phyloP scores from a whole-genome alignment of 2,113 vertebrate genomes.

The Chaenocephalus aceratus region DNA sequence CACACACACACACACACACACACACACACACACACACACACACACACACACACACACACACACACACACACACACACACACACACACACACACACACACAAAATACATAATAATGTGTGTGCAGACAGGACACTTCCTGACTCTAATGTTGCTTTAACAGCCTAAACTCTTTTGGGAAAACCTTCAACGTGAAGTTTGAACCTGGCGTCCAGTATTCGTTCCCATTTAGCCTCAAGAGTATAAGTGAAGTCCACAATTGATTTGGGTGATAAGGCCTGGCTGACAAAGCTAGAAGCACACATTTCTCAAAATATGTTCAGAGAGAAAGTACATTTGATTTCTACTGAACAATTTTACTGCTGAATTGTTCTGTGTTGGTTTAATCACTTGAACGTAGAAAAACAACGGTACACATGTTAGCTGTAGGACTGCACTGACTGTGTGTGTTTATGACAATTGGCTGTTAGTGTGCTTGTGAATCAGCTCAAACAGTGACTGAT shows the following conservation, averaged over 20 bases:
- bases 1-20: too few relatives aligned
- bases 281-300: not conserved
- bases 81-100: too few relatives aligned
- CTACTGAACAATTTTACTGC: not conserved
- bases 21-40: too few relatives aligned
- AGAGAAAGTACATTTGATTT: not conserved
- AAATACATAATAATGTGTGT: not conserved
- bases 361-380: not conserved
- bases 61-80: too few relatives aligned
- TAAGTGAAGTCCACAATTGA: too few relatives aligned
- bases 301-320: not conserved
- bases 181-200: not conserved
- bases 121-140: too few relatives aligned
- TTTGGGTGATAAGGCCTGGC: not conserved
- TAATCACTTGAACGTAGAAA: too few relatives aligned
- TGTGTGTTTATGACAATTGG: too few relatives aligned
- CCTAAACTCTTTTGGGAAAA: not conserved
- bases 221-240: not conserved
- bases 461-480: too few relatives aligned
- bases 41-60: too few relatives aligned
- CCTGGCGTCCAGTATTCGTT: not conserved
- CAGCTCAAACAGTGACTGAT: too few relatives aligned
- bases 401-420: not conserved
- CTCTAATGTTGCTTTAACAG: not conserved
- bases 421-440: not conserved